These are phyloP conservation scores for Aporophyla nigra DNA, from an alignment of 2,888 invertebrate genomes.

Conservation along the genomic window DNA sequence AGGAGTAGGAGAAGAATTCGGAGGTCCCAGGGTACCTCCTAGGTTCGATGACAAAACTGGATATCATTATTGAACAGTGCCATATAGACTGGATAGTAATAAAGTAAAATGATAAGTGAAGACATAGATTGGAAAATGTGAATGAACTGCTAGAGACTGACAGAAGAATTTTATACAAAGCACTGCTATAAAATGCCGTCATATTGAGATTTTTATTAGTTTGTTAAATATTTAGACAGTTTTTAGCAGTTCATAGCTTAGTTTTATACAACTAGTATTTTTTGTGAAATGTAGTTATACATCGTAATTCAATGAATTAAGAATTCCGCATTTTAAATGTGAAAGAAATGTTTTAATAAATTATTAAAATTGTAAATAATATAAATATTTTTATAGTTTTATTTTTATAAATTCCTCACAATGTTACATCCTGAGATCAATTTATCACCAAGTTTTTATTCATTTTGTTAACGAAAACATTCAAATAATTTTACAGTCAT, in stretches of 20 bases:
- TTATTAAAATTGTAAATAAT: slow-evolving; percentile 65
- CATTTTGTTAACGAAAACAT: background rate
- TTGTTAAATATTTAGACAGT: background rate
- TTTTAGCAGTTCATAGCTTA: slow-evolving; percentile 24
- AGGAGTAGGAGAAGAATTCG: slow-evolving; percentile 80
- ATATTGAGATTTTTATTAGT: background rate
- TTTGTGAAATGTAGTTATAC: slow-evolving; percentile 14
- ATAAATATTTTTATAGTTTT: slow-evolving; percentile 30
- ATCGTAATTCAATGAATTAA: slow-evolving; percentile 13
- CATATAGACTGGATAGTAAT: slow-evolving; percentile 57
- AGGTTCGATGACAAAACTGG: slow-evolving; percentile 83
- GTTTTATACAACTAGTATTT: slow-evolving; percentile 23
- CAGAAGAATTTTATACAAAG: background rate
- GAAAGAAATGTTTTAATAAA: slow-evolving; percentile 51
- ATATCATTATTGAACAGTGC: slow-evolving; percentile 82
- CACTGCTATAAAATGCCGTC: background rate
- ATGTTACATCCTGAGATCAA: too few species aligned
- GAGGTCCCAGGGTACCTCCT: slow-evolving; percentile 80
- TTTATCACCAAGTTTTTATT: background rate
- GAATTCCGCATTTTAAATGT: slow-evolving; percentile 21
- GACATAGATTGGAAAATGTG: slow-evolving; percentile 17
- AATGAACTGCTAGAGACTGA: slow-evolving; percentile 31
- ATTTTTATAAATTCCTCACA: background rate
- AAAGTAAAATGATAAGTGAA: background rate
- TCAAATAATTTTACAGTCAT: background rate